A percentile compares a stretch with the other conserved stretches of the same genome.
Conservation (phyloP, 2,797 vertebrate species). For the Prunella strophiata region DNA sequence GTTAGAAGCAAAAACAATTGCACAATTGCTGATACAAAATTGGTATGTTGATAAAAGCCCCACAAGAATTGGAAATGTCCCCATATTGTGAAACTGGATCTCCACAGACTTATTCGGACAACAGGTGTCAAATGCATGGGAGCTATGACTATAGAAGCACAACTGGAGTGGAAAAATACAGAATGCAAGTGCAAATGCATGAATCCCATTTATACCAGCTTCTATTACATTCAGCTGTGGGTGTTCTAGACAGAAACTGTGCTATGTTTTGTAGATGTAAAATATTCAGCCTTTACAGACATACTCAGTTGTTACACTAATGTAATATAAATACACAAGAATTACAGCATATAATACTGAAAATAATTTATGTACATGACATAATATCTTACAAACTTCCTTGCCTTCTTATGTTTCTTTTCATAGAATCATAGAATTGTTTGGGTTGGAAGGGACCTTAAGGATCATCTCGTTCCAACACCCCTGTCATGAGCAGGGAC, state of each 20-base stretch:
- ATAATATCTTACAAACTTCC: background rate
- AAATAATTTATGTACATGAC: background rate
- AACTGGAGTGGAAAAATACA: background rate
- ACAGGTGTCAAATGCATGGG: background rate
- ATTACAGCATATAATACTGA: background rate
- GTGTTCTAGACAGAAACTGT: background rate
- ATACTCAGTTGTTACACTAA: background rate
- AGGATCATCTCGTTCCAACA: too few relatives aligned
- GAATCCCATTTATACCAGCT: background rate
- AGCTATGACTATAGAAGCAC: background rate
- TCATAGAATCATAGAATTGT: background rate
- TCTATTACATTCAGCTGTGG: background rate
- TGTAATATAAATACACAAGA: background rate
- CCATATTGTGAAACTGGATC: background rate
- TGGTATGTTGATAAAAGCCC: background rate
- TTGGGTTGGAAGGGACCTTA: background rate
- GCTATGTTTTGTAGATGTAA: background rate
- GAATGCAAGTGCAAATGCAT: background rate
- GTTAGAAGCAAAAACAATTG: background rate
- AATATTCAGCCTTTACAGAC: background rate
- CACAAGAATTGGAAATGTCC: background rate
- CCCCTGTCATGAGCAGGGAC: too few relatives aligned
- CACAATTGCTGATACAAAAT: background rate
- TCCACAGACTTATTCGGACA: background rate
- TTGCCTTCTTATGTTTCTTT: background rate